Conservation (phyloP, 2,797 vertebrate species). For the Lateolabrax maculatus region DNA sequence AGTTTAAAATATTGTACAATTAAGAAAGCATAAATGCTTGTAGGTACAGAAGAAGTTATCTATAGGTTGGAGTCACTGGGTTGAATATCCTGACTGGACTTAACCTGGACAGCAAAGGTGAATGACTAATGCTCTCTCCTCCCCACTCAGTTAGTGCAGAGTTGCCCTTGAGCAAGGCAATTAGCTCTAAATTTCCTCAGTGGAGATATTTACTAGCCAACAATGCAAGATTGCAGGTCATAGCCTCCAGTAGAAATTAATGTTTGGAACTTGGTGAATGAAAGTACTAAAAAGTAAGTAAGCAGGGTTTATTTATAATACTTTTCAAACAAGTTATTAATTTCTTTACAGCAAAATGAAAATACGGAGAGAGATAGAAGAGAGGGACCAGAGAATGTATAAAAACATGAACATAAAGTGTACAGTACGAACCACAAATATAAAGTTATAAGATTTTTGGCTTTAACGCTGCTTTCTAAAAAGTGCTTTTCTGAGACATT, state of each 20-base stretch:
- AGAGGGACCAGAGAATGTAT: neutral
- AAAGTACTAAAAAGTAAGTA: neutral
- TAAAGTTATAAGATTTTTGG: neutral
- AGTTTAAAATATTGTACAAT: neutral
- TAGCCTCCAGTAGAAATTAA: neutral
- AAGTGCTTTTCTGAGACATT: constrained; percentile 1
- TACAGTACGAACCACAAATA: neutral
- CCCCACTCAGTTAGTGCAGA: constrained; percentile 10
- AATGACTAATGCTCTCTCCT: constrained; percentile 4
- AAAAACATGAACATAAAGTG: neutral
- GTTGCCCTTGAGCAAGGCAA: constrained; percentile 31
- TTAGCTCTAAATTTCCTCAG: constrained; percentile 12
- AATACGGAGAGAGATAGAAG: neutral
- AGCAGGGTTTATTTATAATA: neutral
- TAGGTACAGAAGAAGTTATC: neutral
- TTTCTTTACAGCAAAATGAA: neutral
- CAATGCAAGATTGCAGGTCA: neutral
- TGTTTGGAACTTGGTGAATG: neutral
- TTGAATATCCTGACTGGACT: neutral
- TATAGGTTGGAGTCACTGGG: neutral
- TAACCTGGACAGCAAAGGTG: neutral
- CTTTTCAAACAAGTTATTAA: neutral
- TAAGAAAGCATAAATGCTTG: neutral
- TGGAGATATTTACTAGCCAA: constrained; percentile 7
- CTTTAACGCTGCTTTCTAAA: constrained; percentile 2